Conservation (phyloP, 35 echinoderm and acorn worm genomes). For the Apostichopus japonicus region DNA sequence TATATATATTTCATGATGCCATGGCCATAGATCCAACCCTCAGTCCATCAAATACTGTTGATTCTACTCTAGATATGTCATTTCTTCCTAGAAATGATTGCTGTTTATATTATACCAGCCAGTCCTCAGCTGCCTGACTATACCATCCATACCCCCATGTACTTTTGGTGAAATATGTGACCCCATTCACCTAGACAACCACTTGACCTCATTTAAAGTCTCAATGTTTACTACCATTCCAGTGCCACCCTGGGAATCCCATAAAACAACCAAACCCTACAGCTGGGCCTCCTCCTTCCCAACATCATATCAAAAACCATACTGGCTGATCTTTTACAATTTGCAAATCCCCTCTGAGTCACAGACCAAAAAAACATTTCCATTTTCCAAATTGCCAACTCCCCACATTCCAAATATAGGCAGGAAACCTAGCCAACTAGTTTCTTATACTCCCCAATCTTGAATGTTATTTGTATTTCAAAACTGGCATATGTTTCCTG, state of each 20-base stretch:
- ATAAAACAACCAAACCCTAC: conserved; percentile 3
- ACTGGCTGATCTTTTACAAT: neutral
- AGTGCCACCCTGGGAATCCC: neutral
- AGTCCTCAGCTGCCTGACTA: no score
- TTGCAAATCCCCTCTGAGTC: neutral
- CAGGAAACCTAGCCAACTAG: neutral
- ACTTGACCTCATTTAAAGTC: neutral
- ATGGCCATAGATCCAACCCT: no score
- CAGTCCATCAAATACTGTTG: no score
- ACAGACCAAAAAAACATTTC: neutral
- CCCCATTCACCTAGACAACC: conserved; percentile 6
- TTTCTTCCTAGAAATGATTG: no score
- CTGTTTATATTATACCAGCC: no score
- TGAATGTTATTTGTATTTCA: neutral
- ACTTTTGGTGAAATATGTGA: conserved; percentile 3
- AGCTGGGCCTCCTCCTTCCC: neutral
- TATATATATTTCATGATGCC: no score
- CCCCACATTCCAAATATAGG: no score
- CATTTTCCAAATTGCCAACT: no score
- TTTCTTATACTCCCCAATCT: neutral
- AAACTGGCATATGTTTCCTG: neutral
- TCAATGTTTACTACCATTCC: neutral
- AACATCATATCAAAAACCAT: neutral
- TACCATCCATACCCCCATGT: neutral
- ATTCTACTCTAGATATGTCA: no score